Conservation (phyloP, 2,113 vertebrate genomes). For the Saguinus midas region DNA sequence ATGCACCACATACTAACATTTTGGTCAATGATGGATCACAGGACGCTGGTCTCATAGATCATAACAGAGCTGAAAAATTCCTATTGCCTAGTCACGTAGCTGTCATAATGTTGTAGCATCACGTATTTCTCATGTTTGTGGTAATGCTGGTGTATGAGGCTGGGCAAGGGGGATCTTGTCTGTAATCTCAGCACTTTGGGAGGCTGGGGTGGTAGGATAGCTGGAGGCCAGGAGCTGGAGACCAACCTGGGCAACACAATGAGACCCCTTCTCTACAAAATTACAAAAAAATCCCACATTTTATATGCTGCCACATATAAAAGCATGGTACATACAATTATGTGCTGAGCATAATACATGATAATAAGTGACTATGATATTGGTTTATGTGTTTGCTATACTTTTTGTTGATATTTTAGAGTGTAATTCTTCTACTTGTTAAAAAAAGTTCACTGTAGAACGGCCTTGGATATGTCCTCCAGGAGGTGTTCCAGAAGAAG, state of each 20-base stretch:
- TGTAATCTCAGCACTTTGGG: too few species aligned
- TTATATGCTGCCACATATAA: neutral
- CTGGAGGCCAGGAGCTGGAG: too few species aligned
- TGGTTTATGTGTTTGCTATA: neutral
- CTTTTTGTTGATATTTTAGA: neutral
- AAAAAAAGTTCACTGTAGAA: neutral
- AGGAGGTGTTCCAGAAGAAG: neutral
- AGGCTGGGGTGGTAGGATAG: too few species aligned
- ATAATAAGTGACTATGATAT: neutral
- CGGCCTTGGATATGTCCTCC: too few species aligned
- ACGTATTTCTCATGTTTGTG: neutral
- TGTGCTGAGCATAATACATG: neutral
- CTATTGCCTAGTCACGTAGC: neutral
- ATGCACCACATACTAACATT: neutral
- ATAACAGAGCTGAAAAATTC: neutral
- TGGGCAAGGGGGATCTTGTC: too few species aligned
- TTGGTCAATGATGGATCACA: neutral
- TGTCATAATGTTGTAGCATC: neutral
- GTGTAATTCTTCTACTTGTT: neutral
- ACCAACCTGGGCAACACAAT: too few species aligned
- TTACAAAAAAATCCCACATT: neutral
- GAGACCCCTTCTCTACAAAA: too few species aligned
- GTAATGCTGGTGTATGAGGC: neutral
- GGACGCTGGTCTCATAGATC: neutral
- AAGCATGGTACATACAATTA: neutral